Percentiles rank a stretch among this genome's conserved stretches.
Conservation (phyloP, 2,888 invertebrate genomes). For the Chaetoderma sp. region DNA sequence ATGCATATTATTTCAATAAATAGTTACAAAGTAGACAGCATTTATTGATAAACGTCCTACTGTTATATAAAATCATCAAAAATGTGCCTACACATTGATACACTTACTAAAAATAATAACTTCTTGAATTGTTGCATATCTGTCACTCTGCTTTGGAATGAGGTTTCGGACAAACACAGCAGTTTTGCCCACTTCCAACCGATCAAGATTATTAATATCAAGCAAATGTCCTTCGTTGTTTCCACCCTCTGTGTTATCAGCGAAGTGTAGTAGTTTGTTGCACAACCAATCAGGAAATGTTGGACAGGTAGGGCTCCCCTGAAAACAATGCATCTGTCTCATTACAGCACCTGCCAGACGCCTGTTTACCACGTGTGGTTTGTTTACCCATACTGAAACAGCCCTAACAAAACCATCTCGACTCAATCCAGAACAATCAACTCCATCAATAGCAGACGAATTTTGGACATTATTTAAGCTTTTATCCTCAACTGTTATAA, state of each 20-base stretch:
- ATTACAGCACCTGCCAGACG: slow-evolving; percentile 50
- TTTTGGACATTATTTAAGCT: slow-evolving; percentile 9
- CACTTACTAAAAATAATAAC: slow-evolving; percentile 45
- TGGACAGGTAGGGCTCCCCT: too few species aligned
- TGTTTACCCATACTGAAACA: slow-evolving; percentile 54
- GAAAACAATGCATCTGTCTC: not conserved
- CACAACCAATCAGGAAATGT: not conserved
- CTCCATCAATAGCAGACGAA: too few species aligned
- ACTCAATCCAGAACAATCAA: too few species aligned
- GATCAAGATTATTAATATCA: slow-evolving; percentile 16
- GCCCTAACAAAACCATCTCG: slow-evolving; percentile 45
- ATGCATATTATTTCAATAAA: too few species aligned
- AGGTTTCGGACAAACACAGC: slow-evolving; percentile 43
- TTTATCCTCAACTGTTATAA: too few species aligned
- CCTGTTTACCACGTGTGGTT: slow-evolving; percentile 57
- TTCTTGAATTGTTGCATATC: slow-evolving; percentile 42
- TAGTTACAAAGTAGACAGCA: too few species aligned
- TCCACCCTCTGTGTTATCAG: not conserved
- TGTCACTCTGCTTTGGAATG: slow-evolving; percentile 47
- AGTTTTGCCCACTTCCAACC: not conserved
- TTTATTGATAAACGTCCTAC: too few species aligned
- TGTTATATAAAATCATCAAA: too few species aligned
- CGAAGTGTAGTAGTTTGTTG: not conserved
- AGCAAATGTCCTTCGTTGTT: slow-evolving; percentile 20
- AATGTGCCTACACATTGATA: not conserved